phyloP scores from a whole-genome alignment of 2,888 invertebrate genomes.

The Apotomis turbidana region DNA sequence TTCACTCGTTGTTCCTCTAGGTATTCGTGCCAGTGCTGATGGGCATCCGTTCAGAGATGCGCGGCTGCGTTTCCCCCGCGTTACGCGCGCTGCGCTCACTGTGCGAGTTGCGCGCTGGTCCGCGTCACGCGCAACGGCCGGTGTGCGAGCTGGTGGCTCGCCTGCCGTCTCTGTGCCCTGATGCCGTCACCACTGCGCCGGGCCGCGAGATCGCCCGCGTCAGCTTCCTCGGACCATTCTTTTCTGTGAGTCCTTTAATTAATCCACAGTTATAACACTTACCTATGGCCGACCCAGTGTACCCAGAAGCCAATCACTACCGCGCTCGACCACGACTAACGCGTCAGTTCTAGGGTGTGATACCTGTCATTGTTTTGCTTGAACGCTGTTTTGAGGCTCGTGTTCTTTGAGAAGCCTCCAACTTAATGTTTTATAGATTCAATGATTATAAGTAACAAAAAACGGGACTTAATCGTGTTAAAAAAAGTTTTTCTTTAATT shows the following conservation, averaged over 20 bases:
- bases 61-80: constrained; percentile 89
- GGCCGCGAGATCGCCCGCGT: constrained; percentile 94
- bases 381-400: too few species aligned
- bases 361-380: too few species aligned
- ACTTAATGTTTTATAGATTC: too few species aligned
- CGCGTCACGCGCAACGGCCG: constrained; percentile 88
- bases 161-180: constrained; percentile 86
- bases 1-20: constrained; percentile 52
- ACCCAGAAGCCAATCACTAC: too few species aligned
- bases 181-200: constrained; percentile 87
- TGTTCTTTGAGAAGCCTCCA: too few species aligned
- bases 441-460: too few species aligned
- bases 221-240: constrained; percentile 95
- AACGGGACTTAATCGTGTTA: too few species aligned
- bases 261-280: too few species aligned
- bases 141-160: constrained; percentile 80
- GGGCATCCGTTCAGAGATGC: constrained; percentile 81
- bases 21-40: constrained; percentile 72
- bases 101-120: constrained; percentile 89
- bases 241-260: constrained; percentile 85
- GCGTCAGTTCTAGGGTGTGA: too few species aligned
- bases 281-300: too few species aligned
- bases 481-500: too few species aligned
- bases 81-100: constrained; percentile 90
- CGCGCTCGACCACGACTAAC: too few species aligned